These are phyloP conservation scores for Myripristis jacobus DNA, from an alignment of 2,797 vertebrate genomes.

Conservation along the genomic window DNA sequence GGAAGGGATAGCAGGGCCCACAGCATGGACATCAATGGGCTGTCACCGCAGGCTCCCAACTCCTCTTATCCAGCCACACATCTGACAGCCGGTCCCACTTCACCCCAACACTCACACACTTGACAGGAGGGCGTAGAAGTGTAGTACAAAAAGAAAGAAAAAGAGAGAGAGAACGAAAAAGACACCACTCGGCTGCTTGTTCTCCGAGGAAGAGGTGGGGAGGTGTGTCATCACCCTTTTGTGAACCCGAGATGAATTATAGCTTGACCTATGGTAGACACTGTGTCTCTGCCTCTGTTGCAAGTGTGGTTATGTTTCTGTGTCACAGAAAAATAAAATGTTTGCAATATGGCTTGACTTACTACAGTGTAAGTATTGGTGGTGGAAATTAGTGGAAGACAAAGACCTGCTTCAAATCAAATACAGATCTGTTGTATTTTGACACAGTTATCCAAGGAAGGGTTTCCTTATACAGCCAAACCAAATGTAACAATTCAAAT, in stretches of 20 bases:
- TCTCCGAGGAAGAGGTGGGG: constrained; percentile 15
- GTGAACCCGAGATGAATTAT: neutral
- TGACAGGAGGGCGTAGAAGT: constrained; percentile 39
- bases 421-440: no score
- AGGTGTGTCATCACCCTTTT: neutral
- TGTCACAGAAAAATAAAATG: no score
- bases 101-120: constrained; percentile 33
- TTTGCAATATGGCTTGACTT: no score
- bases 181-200: constrained; percentile 5
- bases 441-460: no score
- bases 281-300: no score
- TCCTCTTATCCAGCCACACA: constrained; percentile 55
- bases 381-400: no score
- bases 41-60: constrained; percentile 36
- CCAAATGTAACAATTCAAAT: no score
- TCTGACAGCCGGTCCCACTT: constrained; percentile 63
- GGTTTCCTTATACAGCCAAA: no score
- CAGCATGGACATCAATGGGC: constrained; percentile 48
- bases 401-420: no score
- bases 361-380: no score
- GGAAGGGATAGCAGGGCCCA: constrained; percentile 22
- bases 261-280: neutral
- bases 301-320: no score
- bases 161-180: no score
- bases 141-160: constrained; percentile 16